phyloP scores from a whole-genome alignment of 2,888 invertebrate species.

The Zygogramma bicolorata region DNA sequence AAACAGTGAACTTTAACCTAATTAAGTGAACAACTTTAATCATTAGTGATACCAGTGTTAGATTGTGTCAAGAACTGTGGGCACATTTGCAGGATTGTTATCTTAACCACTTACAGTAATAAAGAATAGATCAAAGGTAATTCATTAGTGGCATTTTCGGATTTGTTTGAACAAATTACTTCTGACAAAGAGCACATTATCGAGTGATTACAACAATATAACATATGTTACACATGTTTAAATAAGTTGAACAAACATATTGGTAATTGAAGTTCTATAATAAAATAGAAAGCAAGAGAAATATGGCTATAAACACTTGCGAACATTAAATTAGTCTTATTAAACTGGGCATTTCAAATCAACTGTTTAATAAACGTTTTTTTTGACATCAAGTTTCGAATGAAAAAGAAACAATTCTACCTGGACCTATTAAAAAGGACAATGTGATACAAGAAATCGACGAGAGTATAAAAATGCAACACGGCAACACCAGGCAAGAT shows the following conservation, averaged over 20 bases:
- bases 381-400: too few species aligned
- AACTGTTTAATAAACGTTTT: too few species aligned
- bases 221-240: background rate
- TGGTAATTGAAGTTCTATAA: background rate
- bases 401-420: too few species aligned
- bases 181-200: background rate
- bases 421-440: background rate
- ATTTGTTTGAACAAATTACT: constrained; percentile 16
- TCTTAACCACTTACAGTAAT: background rate
- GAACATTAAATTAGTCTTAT: background rate
- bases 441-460: background rate
- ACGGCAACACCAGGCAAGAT: background rate
- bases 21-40: background rate
- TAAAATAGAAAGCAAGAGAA: background rate
- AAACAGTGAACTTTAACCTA: constrained; percentile 18
- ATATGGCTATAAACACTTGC: background rate
- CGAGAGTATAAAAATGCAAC: background rate
- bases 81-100: background rate
- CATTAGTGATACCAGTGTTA: background rate
- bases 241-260: background rate
- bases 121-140: constrained; percentile 15
- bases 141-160: background rate
- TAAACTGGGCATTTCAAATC: background rate
- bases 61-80: background rate
- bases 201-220: background rate